phyloP scores from a whole-genome alignment of 2,113 vertebrate genomes.

The Pelusios castaneus region DNA sequence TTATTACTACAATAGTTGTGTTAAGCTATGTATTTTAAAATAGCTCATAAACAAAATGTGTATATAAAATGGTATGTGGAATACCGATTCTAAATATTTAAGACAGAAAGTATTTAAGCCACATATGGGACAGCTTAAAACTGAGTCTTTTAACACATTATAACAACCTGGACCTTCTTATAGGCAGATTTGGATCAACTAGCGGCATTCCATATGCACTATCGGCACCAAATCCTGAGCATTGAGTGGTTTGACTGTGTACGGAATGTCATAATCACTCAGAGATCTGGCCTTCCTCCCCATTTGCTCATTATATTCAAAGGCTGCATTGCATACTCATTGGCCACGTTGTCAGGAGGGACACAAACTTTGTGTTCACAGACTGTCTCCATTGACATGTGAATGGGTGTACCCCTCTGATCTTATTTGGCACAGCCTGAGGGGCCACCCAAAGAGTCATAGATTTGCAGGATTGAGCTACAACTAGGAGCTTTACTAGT shows the following conservation, averaged over 20 bases:
- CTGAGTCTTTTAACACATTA: background rate
- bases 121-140: background rate
- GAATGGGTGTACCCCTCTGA: too few species aligned
- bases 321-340: background rate
- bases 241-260: background rate
- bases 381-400: too few species aligned
- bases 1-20: conserved; percentile 54
- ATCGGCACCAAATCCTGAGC: background rate
- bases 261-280: background rate
- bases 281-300: background rate
- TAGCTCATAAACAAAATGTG: conserved; percentile 41
- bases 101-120: conserved; percentile 24
- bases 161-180: background rate
- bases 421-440: too few species aligned
- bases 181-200: background rate
- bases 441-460: too few species aligned
- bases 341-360: too few species aligned
- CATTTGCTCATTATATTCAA: background rate
- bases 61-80: background rate
- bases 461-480: too few species aligned
- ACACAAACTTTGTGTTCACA: too few species aligned
- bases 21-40: conserved; percentile 68
- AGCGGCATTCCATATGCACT: background rate
- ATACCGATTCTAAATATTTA: conserved; percentile 30
- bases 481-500: too few species aligned